phyloP scores from a whole-genome alignment of 2,113 vertebrate species.

The Zosterops pallidus region DNA sequence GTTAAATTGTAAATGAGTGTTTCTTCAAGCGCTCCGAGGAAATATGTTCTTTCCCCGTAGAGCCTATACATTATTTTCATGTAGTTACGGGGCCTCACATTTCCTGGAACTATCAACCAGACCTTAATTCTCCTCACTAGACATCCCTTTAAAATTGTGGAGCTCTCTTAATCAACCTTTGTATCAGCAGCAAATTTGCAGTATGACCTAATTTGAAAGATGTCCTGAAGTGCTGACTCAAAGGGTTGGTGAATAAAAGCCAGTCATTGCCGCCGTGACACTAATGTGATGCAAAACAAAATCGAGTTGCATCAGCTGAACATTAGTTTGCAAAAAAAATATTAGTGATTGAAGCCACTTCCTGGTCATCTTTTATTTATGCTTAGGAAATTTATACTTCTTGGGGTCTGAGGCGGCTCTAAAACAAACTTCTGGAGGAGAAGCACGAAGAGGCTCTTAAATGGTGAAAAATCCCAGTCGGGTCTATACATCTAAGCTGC shows the following conservation, averaged over 20 bases:
- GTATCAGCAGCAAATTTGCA: slow-evolving; percentile 77
- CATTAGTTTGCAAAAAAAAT: slow-evolving; percentile 80
- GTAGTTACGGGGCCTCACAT: slow-evolving; percentile 63
- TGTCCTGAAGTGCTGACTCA: slow-evolving; percentile 82
- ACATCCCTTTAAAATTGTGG: slow-evolving; percentile 74
- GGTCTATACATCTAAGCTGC: slow-evolving; percentile 52
- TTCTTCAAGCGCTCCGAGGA: slow-evolving; percentile 63
- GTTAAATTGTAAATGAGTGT: slow-evolving; percentile 75
- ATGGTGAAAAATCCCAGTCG: slow-evolving; percentile 33
- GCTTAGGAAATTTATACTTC: slow-evolving; percentile 51
- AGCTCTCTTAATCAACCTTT: slow-evolving; percentile 83
- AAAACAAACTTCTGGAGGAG: slow-evolving; percentile 44
- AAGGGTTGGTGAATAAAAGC: slow-evolving; percentile 78
- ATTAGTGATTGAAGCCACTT: slow-evolving; percentile 73
- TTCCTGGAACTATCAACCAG: slow-evolving; percentile 79
- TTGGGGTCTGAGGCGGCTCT: slow-evolving; percentile 1
- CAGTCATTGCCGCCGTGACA: slow-evolving; percentile 72
- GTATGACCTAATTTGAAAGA: slow-evolving; percentile 82
- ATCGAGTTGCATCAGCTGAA: slow-evolving; percentile 78
- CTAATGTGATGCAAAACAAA: slow-evolving; percentile 80
- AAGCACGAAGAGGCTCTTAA: slow-evolving; percentile 24
- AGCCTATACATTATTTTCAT: slow-evolving; percentile 73
- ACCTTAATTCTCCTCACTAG: slow-evolving; percentile 75
- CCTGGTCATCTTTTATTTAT: slow-evolving; percentile 79
- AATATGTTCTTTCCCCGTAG: slow-evolving; percentile 60